These are phyloP conservation scores for Amphipoea oculea DNA, from an alignment of 2,888 invertebrate species.

Conservation along the genomic window DNA sequence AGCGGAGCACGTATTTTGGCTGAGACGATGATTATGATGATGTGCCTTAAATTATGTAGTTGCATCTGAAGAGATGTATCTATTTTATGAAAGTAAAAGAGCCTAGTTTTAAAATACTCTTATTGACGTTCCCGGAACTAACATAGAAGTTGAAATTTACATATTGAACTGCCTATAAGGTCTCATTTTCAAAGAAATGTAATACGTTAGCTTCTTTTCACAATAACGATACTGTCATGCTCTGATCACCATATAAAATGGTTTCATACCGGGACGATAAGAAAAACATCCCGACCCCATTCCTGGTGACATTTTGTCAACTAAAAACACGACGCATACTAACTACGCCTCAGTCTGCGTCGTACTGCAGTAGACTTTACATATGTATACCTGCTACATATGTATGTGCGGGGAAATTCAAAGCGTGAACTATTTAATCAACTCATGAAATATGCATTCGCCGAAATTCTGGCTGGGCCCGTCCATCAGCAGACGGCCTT, in stretches of 20 bases:
- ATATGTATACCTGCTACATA: conserved; percentile 73
- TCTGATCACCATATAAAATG: conserved; percentile 44
- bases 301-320: conserved; percentile 61
- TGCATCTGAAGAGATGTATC: not conserved
- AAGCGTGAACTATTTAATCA: conserved; percentile 90
- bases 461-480: conserved; percentile 88
- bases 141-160: not conserved
- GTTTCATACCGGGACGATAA: conserved; percentile 39
- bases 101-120: not conserved
- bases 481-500: conserved; percentile 87
- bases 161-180: not conserved
- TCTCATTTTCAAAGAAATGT: conserved; percentile 8
- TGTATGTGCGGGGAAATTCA: conserved; percentile 79
- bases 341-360: conserved; percentile 60
- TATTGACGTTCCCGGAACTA: not conserved
- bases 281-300: conserved; percentile 39
- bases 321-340: conserved; percentile 64
- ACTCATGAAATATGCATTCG: conserved; percentile 90
- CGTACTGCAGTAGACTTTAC: conserved; percentile 76
- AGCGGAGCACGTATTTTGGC: not conserved
- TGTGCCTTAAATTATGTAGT: not conserved
- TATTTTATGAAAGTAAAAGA: not conserved
- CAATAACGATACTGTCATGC: conserved; percentile 16
- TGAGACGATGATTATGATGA: not conserved
- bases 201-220: not conserved